Evolutionary conservation across 2,797 vertebrate genomes (phyloP).

Genomic region (Pangasius macronema): DNA sequence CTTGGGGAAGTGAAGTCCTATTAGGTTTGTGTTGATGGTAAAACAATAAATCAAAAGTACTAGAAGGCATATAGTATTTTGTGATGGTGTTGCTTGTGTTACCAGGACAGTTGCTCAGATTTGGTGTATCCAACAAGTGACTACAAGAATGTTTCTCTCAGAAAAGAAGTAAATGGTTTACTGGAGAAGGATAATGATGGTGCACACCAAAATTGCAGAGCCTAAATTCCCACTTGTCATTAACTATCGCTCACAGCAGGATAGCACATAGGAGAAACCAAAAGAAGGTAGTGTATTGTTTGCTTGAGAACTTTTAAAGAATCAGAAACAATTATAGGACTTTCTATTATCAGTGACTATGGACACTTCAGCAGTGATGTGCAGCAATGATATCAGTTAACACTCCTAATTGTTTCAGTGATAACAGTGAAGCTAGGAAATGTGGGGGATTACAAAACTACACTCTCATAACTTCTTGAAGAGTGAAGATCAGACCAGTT

Average conservation of each 20-base stretch:
- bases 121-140: neutral
- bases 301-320: neutral
- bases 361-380: neutral
- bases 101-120: neutral
- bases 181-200: neutral
- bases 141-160: neutral
- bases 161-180: conserved; percentile 5
- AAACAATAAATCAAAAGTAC: neutral
- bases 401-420: neutral
- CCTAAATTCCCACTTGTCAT: neutral
- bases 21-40: neutral
- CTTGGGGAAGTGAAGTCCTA: neutral
- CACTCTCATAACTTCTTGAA: neutral
- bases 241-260: neutral
- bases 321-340: neutral
- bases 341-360: neutral
- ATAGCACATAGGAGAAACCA: neutral
- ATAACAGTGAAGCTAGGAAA: neutral
- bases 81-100: too few species aligned
- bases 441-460: neutral
- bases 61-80: neutral
- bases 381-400: neutral
- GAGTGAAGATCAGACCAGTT: neutral
- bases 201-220: neutral
- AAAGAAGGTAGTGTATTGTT: neutral